A percentile compares a stretch with the other conserved stretches of the same genome.
Conservation (phyloP, 2,797 vertebrate genomes). For the Scleropages formosus region DNA sequence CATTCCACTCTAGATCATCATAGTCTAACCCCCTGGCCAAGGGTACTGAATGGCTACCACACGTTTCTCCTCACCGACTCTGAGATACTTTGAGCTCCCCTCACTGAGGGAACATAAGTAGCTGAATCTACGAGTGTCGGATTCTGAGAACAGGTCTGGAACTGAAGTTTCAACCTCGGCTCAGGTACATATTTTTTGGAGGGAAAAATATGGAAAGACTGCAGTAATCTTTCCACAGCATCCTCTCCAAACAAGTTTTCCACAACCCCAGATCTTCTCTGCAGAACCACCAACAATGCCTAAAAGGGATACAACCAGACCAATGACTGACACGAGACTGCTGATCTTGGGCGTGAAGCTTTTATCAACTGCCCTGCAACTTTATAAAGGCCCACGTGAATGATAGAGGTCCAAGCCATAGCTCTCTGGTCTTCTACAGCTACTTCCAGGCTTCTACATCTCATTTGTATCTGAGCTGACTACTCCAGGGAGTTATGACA, state of each 20-base stretch:
- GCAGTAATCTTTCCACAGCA: neutral
- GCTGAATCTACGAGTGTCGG: constrained; percentile 25
- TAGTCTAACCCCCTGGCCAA: neutral
- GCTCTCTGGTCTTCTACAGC: constrained; percentile 24
- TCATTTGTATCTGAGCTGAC: neutral
- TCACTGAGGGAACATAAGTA: constrained; percentile 14
- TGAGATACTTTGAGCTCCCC: neutral
- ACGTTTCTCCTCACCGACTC: neutral
- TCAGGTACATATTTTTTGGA: no score
- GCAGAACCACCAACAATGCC: constrained; percentile 16
- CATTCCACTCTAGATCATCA: neutral
- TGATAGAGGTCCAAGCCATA: constrained; percentile 46
- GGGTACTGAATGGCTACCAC: neutral
- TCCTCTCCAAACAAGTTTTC: constrained; percentile 6
- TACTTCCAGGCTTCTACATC: neutral
- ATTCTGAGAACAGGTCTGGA: constrained; percentile 13
- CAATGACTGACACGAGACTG: constrained; percentile 33
- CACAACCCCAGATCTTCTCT: constrained; percentile 12
- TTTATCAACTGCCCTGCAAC: constrained; percentile 49
- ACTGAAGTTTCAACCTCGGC: no score
- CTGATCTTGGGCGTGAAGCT: constrained; percentile 34
- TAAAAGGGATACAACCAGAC: constrained; percentile 36
- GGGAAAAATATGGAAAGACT: no score
- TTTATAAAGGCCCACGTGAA: constrained; percentile 52
- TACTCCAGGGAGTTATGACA: neutral